Base-by-base conservation (phyloP, 2,113 vertebrate genomes). In the Muntiacus muntjak region DNA sequence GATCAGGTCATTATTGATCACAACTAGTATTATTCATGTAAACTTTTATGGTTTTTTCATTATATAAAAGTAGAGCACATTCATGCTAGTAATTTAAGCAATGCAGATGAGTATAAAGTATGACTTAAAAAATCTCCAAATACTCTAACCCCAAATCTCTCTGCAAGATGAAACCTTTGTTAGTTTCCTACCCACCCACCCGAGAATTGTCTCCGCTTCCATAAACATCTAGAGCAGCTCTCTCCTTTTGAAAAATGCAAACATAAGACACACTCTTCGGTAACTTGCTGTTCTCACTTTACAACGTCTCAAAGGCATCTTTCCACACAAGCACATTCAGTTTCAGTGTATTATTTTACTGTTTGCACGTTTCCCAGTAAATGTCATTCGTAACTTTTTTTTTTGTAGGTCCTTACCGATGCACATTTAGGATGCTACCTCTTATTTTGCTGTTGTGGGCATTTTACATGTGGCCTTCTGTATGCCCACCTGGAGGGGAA, bases 271-370 rank as follows among this genome's bases (percentile, higher is more conserved):
- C 26, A 15, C 23, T 26, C 5, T 50, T 74, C 28, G 3, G 3
- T 21, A 45, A 47, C 36, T 26, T 74, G 40, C 40, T 74, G 47
- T 43, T 50, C n/a, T 76, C 57, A 30, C 74, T 60, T 36, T 50
- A 26, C 0, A 10, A 3, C 8, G 3, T 6, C 6, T 45, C 7
- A 14, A 82, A 43, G 40, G 25, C 1, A 2, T 6, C 26, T n/a
- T 47, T 60, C 76, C 67, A 45, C 28, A 9, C 1, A 2, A 16
- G 47, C 17, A 30, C 16, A 0, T 36, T 87, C 33, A 54, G 47
- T 28, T 8, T 26, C 67, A 71, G n/a, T 12, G 67, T 43, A 43
- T 76, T 26, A 43, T 26, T 76, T 76, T 76, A 81, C 78, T 81
- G 28, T 33, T 19, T n/a, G n/a, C 2, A 45, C 0, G n/a, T 52